Evolutionary conservation across 2,113 vertebrate species (phyloP).

Genomic region (Eptesicus fuscus): DNA sequence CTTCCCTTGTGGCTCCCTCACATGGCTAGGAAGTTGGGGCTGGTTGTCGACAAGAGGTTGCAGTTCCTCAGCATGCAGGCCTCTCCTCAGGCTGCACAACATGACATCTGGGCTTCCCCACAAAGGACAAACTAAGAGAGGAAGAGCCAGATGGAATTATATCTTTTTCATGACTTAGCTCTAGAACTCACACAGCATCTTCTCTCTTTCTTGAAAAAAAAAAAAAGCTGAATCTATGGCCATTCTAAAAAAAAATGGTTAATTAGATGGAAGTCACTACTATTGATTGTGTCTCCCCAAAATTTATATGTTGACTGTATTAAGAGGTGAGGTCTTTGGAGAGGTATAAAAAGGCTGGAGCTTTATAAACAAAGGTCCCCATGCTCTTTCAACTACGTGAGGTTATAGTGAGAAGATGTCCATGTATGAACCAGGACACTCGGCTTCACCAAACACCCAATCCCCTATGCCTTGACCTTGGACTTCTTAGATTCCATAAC

Average conservation of each 20-base stretch:
- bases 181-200: neutral
- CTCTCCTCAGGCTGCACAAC: neutral
- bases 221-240: neutral
- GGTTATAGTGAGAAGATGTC: neutral
- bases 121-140: neutral
- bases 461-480: neutral
- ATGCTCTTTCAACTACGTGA: neutral
- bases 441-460: neutral
- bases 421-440: neutral
- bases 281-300: neutral
- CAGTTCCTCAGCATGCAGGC: neutral
- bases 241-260: neutral
- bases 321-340: neutral
- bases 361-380: neutral
- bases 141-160: neutral
- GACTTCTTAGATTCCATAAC: neutral
- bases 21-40: neutral
- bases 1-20: neutral
- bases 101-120: neutral
- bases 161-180: neutral
- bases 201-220: neutral
- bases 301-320: neutral
- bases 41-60: neutral
- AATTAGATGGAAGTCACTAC: neutral
- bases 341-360: neutral